Conservation (phyloP, 2,888 invertebrate genomes). For the Pogonocherus hispidulus region DNA sequence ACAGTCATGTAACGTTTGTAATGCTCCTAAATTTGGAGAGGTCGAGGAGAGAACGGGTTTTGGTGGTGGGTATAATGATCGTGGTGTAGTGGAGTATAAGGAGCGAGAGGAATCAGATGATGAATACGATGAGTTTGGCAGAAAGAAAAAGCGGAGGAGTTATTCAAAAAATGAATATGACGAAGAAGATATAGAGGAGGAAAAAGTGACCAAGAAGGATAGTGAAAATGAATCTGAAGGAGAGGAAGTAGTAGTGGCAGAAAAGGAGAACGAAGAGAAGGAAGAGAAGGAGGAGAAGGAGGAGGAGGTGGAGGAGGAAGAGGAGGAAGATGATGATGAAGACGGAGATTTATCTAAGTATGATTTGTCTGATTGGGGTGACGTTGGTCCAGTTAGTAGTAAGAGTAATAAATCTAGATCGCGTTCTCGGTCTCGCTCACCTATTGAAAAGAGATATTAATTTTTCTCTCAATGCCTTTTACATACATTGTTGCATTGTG, state of each 20-base stretch:
- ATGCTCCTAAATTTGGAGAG: slow-evolving; percentile 97
- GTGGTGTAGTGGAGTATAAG: slow-evolving; percentile 96
- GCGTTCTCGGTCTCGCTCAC: slow-evolving; percentile 20
- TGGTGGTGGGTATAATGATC: slow-evolving; percentile 95
- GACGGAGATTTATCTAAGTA: slow-evolving; percentile 73
- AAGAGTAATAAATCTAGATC: slow-evolving; percentile 55
- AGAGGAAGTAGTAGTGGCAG: too few relatives aligned
- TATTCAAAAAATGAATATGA: slow-evolving; percentile 33
- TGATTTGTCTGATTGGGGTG: slow-evolving; percentile 73
- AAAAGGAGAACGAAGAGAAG: slow-evolving; percentile 38
- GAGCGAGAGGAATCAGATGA: slow-evolving; percentile 88
- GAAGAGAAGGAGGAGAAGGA: slow-evolving; percentile 35
- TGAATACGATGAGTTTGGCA: slow-evolving; percentile 90
- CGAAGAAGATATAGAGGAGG: slow-evolving; percentile 38
- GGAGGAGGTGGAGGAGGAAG: slow-evolving; percentile 68
- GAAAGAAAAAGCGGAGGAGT: slow-evolving; percentile 62
- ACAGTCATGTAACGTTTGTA: slow-evolving; percentile 97
- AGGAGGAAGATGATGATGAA: slow-evolving; percentile 71
- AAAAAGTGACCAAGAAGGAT: slow-evolving; percentile 31
- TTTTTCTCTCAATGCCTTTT: slow-evolving; percentile 8
- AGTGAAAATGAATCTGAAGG: slow-evolving; percentile 60
- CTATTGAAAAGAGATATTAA: slow-evolving; percentile 23
- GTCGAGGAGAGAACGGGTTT: slow-evolving; percentile 86
- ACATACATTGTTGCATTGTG: background rate
- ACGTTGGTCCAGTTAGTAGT: slow-evolving; percentile 55